Percentiles rank a stretch among this genome's conserved stretches.
These are phyloP conservation scores for Galaxias olidus DNA, from an alignment of 2,797 vertebrate species.

Conservation along the genomic window DNA sequence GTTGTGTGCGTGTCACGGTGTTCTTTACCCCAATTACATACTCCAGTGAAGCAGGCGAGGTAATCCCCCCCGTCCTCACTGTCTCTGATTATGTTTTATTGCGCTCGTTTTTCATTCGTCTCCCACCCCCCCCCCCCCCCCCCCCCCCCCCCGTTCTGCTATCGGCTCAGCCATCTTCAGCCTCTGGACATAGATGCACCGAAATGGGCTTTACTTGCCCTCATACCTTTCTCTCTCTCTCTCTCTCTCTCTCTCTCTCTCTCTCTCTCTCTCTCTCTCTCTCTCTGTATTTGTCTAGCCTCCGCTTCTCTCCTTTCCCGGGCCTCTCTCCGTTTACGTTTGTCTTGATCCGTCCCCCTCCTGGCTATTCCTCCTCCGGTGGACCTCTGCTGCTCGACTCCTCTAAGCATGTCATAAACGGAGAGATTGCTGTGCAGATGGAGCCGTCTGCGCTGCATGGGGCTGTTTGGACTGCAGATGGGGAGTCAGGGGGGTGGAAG, in stretches of 20 bases:
- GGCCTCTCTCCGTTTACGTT: conserved; percentile 30
- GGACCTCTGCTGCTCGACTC: conserved; percentile 21
- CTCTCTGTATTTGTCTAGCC: conserved; percentile 23
- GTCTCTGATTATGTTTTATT: conserved; percentile 63
- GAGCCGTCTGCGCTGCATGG: conserved; percentile 26
- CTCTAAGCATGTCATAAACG: conserved; percentile 35
- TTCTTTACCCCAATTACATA: conserved; percentile 69
- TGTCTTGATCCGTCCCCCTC: not conserved
- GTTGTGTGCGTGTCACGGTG: conserved; percentile 50
- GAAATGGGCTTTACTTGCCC: conserved; percentile 10
- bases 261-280: conserved; percentile 2
- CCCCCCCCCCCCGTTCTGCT: conserved; percentile 13
- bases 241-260: conserved; percentile 8
- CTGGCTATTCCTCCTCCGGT: conserved; percentile 19
- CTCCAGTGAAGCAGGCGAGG: conserved; percentile 70
- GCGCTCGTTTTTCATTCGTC: conserved; percentile 50
- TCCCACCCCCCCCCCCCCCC: conserved; percentile 3
- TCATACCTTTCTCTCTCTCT: not conserved
- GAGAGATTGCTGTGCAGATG: conserved; percentile 22
- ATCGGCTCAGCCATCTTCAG: conserved; percentile 28
- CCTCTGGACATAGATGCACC: conserved; percentile 19
- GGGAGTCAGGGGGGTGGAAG: conserved; percentile 11
- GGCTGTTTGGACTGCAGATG: conserved; percentile 39
- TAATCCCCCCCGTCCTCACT: conserved; percentile 56
- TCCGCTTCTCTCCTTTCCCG: not conserved